These are phyloP conservation scores for Perizoma flavofasciatum DNA, from an alignment of 2,888 invertebrate genomes.

Conservation along the genomic window DNA sequence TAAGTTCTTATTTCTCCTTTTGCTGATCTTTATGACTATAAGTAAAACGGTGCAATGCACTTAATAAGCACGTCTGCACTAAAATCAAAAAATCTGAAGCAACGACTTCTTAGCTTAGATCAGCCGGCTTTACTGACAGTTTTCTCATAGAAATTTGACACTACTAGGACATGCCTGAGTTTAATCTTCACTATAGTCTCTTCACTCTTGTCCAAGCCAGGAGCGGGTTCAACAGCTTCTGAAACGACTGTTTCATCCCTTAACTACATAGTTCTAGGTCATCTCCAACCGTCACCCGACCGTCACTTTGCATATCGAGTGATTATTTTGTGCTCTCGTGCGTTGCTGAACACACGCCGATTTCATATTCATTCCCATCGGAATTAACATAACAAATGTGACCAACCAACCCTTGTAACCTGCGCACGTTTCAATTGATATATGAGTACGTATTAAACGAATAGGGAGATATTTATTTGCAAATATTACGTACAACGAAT, in stretches of 20 bases:
- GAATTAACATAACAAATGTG: slow-evolving; percentile 54
- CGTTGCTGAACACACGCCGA: slow-evolving; percentile 49
- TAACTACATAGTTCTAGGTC: slow-evolving; percentile 3
- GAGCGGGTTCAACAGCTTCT: too few relatives aligned
- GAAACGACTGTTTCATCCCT: slow-evolving; percentile 4
- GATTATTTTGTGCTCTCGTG: slow-evolving; percentile 66
- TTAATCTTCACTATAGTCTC: too few relatives aligned
- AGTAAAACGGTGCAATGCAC: too few relatives aligned
- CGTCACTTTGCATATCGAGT: slow-evolving; percentile 65
- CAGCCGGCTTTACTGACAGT: too few relatives aligned
- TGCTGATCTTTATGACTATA: too few relatives aligned
- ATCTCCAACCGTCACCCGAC: slow-evolving; percentile 37
- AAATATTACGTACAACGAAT: slow-evolving; percentile 6
- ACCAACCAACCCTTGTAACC: slow-evolving; percentile 31
- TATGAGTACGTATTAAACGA: slow-evolving; percentile 27
- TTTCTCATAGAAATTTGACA: too few relatives aligned
- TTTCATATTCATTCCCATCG: slow-evolving; percentile 63
- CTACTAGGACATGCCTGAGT: too few relatives aligned
- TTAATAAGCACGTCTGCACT: too few relatives aligned
- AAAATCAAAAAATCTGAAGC: too few relatives aligned
- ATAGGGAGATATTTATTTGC: slow-evolving; percentile 24
- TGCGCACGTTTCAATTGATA: slow-evolving; percentile 35
- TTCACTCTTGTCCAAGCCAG: too few relatives aligned
- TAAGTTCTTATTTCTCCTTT: too few relatives aligned
- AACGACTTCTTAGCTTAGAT: too few relatives aligned